Base-by-base conservation (phyloP, 2,113 vertebrate species). In the Toxotes chatareus region DNA sequence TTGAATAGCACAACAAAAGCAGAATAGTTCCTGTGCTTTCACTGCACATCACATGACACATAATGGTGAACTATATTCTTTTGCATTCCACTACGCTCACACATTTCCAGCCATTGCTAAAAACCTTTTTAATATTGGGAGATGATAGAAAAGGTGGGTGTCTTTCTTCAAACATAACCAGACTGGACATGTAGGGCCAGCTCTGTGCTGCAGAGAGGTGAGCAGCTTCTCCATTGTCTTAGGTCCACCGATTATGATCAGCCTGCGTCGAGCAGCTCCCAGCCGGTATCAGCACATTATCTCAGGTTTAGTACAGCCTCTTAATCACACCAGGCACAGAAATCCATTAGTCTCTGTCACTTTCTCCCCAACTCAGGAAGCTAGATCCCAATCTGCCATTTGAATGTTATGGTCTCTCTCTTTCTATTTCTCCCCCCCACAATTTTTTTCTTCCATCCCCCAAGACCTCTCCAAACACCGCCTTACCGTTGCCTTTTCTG, bases 291-390 rank as follows among this genome's bases (percentile, higher is more conserved):
- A 93, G 91, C 93, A 91, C 96, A 95, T 96, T 96, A 96, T 95
- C 94, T 87, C 77, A 92, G 90, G 88, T 89, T 95, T 94, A 92
- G 88, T 91, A 87, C 91, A 95, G 94, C 90, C 95, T 94, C 93
- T 93, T 79, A 95, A 90, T 95, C 96, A 95, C 93, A 92, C 82
- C 88, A 89, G 90, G 92, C 94, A 90, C 95, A 81, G 93, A 95
- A 96, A 96, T 96, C 95, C 95, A 95, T 97, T 96, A 93, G 95
- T 95, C 96, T 94, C 95, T 92, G 93, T 96, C 96, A 96, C 31
- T 94, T 95, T 93, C 80, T 94, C 91, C 80, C 90, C 86, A 93
- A 93, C 96, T 95, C 92, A 90, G 90, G 92, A 95, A 93, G 79
- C 80, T 80, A 88, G 92, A 95, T 95, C 82, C 84, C 93, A 95